phyloP scores from a whole-genome alignment of 2,797 vertebrate species.

The Luscinia megarhynchos region DNA sequence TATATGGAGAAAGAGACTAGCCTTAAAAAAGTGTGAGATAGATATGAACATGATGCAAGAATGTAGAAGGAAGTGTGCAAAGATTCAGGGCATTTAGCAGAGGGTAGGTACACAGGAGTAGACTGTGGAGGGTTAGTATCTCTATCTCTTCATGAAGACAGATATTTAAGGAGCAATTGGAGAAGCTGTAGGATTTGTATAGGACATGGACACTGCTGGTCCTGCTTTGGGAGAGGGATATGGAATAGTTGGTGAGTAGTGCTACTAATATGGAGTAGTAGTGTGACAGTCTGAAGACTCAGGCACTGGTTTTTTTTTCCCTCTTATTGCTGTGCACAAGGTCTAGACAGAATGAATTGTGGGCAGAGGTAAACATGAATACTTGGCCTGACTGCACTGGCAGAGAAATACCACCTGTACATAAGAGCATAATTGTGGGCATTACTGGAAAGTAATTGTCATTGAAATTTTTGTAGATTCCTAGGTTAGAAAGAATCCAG shows the following conservation, averaged over 20 bases:
- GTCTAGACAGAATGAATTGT: not conserved
- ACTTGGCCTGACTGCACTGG: not conserved
- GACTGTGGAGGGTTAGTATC: too few species aligned
- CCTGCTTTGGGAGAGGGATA: not conserved
- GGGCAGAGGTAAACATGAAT: not conserved
- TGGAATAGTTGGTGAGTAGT: not conserved
- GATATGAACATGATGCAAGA: not conserved
- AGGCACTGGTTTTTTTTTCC: not conserved
- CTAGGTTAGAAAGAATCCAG: not conserved
- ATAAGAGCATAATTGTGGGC: not conserved
- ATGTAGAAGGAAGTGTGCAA: not conserved
- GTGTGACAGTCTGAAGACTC: not conserved
- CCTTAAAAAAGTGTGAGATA: not conserved
- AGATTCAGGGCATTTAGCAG: not conserved
- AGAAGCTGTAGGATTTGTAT: not conserved
- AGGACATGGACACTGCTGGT: not conserved
- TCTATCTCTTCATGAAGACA: not conserved
- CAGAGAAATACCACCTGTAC: not conserved
- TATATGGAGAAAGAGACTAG: not conserved
- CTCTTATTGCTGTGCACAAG: not conserved
- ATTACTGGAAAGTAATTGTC: not conserved
- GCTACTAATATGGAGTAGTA: too few species aligned
- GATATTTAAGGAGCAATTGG: not conserved
- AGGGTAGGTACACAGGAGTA: not conserved
- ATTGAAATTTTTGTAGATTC: not conserved